Conservation (phyloP, 2,797 vertebrate genomes). For the Pangasius macronema region DNA sequence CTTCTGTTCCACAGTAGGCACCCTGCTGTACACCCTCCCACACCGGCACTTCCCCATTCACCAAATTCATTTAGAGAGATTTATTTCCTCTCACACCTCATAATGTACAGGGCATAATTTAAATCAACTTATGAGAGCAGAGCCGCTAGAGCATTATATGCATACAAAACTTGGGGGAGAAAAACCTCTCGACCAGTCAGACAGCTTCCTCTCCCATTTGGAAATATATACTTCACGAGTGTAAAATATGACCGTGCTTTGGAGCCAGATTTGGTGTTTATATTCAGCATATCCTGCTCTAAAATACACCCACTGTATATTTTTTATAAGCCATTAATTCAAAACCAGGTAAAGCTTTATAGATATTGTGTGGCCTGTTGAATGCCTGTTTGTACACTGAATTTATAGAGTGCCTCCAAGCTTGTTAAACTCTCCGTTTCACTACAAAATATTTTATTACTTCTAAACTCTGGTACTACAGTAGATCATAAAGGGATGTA, state of each 20-base stretch:
- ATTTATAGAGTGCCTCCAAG: slow-evolving; percentile 25
- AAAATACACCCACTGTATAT: background rate
- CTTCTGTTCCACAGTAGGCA: slow-evolving; percentile 49
- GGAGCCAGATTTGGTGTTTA: slow-evolving; percentile 66
- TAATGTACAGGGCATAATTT: slow-evolving; percentile 80
- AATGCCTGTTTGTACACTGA: slow-evolving; percentile 22
- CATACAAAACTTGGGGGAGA: slow-evolving; percentile 56
- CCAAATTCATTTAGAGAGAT: slow-evolving; percentile 79
- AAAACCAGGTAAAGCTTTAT: slow-evolving; percentile 18
- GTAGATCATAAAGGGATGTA: slow-evolving; percentile 9
- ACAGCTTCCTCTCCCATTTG: slow-evolving; percentile 33
- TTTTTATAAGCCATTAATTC: slow-evolving; percentile 23
- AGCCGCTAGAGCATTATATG: slow-evolving; percentile 68
- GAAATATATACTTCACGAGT: slow-evolving; percentile 59
- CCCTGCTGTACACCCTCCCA: slow-evolving; percentile 44
- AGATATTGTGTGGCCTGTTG: slow-evolving; percentile 20
- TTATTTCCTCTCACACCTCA: slow-evolving; percentile 77
- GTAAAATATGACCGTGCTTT: slow-evolving; percentile 70
- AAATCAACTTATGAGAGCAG: slow-evolving; percentile 79
- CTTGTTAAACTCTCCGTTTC: slow-evolving; percentile 26
- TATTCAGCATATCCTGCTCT: slow-evolving; percentile 49
- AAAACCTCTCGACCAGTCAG: slow-evolving; percentile 20
- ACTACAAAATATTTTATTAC: slow-evolving; percentile 20
- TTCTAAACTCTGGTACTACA: background rate
- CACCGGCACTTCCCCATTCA: slow-evolving; percentile 56